Evolutionary conservation across 2,113 vertebrate genomes (phyloP).

Genomic region (Egretta garzetta): DNA sequence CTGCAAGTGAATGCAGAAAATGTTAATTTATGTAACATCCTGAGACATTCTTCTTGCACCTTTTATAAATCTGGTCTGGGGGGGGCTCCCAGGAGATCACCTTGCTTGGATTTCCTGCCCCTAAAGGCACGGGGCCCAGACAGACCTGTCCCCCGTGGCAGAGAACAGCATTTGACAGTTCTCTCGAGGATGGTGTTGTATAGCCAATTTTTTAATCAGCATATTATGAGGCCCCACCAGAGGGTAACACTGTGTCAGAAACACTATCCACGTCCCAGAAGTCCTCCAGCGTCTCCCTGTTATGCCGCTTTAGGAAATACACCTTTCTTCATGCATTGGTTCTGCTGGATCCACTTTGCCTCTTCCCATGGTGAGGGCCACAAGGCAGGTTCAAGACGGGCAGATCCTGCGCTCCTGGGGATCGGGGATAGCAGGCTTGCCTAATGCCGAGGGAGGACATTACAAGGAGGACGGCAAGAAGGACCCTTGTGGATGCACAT

Average conservation of each 20-base stretch:
- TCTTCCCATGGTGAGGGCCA: neutral
- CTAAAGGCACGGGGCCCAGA: neutral
- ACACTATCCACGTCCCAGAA: neutral
- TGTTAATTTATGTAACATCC: neutral
- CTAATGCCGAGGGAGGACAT: neutral
- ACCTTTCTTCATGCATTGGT: neutral
- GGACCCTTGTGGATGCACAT: accelerated
- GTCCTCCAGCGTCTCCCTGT: neutral
- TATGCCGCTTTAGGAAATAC: neutral
- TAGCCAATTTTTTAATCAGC: neutral
- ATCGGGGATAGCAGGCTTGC: neutral
- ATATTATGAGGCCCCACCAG: neutral
- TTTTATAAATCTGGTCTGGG: neutral
- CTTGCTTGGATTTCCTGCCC: neutral
- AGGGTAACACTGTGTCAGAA: neutral
- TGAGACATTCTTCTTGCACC: neutral
- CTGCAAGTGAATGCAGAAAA: neutral
- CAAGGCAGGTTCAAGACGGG: neutral
- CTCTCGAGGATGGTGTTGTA: neutral
- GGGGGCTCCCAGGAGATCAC: neutral
- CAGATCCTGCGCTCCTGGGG: neutral
- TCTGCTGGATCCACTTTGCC: neutral
- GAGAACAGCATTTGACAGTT: neutral
- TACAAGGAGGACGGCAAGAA: neutral
- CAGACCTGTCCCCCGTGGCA: neutral